phyloP scores from a whole-genome alignment of 1,140 invertebrate species.

The Triops cancriformis region DNA sequence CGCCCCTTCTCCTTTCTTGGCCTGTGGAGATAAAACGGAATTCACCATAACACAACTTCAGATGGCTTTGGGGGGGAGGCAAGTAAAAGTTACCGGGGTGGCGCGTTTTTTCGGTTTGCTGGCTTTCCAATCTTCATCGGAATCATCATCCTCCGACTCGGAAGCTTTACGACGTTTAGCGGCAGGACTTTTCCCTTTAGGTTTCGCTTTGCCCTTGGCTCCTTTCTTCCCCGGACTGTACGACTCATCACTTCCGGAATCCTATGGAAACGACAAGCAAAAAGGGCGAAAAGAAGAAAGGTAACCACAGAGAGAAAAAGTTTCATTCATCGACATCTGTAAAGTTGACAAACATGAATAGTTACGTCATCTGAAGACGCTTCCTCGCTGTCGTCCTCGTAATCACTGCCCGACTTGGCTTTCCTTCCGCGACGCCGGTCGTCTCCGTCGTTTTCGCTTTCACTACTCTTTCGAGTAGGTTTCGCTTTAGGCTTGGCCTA shows the following conservation, averaged over 20 bases:
- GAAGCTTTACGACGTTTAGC: slow-evolving; percentile 18
- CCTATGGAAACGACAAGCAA: slow-evolving; percentile 34
- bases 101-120: slow-evolving; percentile 41
- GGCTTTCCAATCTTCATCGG: slow-evolving; percentile 60
- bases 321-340: not conserved
- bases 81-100: slow-evolving; percentile 33
- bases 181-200: slow-evolving; percentile 19
- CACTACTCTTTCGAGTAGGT: slow-evolving; percentile 39
- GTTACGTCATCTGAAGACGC: slow-evolving; percentile 23
- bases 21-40: slow-evolving; percentile 26
- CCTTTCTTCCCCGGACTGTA: slow-evolving; percentile 56
- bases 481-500: slow-evolving; percentile 9
- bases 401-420: slow-evolving; percentile 41
- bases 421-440: slow-evolving; percentile 47
- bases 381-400: slow-evolving; percentile 41
- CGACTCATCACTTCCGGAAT: slow-evolving; percentile 58
- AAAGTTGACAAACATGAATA: not conserved
- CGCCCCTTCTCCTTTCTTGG: slow-evolving; percentile 29
- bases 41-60: not conserved
- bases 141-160: slow-evolving; percentile 23
- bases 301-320: not conserved
- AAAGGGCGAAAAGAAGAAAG: not conserved
- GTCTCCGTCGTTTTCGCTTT: slow-evolving; percentile 41
- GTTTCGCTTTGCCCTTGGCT: slow-evolving; percentile 35
- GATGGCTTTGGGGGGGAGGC: not conserved